Evolutionary conservation across 2,797 vertebrate genomes (phyloP), one percentile per base, ranked within the genome.

Genomic region (Neostethus bicornis): DNA sequence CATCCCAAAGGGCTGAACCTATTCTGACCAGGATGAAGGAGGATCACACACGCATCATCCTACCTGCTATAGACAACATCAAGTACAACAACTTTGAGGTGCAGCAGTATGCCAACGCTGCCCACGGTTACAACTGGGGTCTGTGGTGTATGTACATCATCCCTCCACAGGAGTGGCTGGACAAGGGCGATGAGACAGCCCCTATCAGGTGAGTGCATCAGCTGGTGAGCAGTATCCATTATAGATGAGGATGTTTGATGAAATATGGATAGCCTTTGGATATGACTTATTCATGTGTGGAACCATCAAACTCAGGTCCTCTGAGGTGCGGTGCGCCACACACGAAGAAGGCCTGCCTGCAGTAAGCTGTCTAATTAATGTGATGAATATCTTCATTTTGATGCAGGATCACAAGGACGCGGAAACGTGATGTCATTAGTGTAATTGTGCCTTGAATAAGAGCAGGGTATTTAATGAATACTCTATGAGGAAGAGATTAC

Each of bases 131-230:
- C 88, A 98, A 96, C 92, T 99, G 97, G 97, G 97, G 96, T 0
- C 90, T 99, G 63, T 99, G 97, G 97, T 99, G 97, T 80, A 98
- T 98, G 96, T 99, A 99, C 87, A 98, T 99, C 75, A 95, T 95
- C 66, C 97, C 97, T 0, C 96, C 96, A 0, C 96, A 95, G 88
- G 96, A 97, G 73, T 99, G 97, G 97, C 92, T 99, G 65, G 96
- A 98, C 84, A 95, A 93, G 20, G 96, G 95, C 0, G 96, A 99
- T 2, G 96, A 99, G 87, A 95, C 97, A 0, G 97, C 96, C 2
- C 97, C 97, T 62, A 99, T 99, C 93, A 94, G 96, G 97, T 98
- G 85, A 81, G 80, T 44, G 9, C 51, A 61, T 32, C 35, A 19
- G 49, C 37, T 50, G 58, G 64, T 28, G 59, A 63, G 47, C 41